Evolutionary conservation across 2,888 invertebrate species (phyloP), one percentile per base, ranked within the genome.

Genomic region (Rhaphigaster nebulosa): DNA sequence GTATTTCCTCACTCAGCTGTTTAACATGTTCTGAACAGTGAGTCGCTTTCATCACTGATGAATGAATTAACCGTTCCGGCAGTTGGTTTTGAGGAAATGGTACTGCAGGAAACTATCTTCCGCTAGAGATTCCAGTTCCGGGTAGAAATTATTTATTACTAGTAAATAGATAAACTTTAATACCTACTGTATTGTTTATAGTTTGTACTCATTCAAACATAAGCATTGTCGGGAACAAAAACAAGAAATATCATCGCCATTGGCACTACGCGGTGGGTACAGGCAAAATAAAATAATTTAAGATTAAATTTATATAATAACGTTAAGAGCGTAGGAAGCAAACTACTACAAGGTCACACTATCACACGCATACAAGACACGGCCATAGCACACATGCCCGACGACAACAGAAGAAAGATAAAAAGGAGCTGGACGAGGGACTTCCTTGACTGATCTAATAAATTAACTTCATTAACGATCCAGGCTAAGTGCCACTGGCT

Each of bases 51-150:
- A 45, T 41, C 45, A 50, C n/a, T 84, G 26, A 50, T 84, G 84
- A 84, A 84, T 84, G 84, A 84, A 84, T 84, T 84, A 84, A 84
- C 41, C 26, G 84, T 84, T 84, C 84, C 84, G 45, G 38, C 5
- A 6, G 20, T 45, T 84, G 84, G 45, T 84, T 84, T 84, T n/a
- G 84, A 84, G 84, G 84, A 84, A 84, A 84, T 45, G 84, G 45
- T n/a, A 45, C 84, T 45, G 45, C 84, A 38, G 45, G 84, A 41
- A 50, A 15, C 84, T 45, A 41, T 41, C 88, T 38, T 88, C 88
- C 88, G 88, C 38, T 56, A 60, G 88, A 60, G 88, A 88, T 88
- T 88, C 54, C 56, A 26, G 41, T 52, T 34, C 52, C 45, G 87
- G 38, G 20, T 76, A 18, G 29, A 29, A 34, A 20, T 38, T 76